A percentile compares a stretch with the other conserved stretches of the same genome.
phyloP scores from a whole-genome alignment of 2,888 invertebrate genomes.

The Hoplodrina ambigua region DNA sequence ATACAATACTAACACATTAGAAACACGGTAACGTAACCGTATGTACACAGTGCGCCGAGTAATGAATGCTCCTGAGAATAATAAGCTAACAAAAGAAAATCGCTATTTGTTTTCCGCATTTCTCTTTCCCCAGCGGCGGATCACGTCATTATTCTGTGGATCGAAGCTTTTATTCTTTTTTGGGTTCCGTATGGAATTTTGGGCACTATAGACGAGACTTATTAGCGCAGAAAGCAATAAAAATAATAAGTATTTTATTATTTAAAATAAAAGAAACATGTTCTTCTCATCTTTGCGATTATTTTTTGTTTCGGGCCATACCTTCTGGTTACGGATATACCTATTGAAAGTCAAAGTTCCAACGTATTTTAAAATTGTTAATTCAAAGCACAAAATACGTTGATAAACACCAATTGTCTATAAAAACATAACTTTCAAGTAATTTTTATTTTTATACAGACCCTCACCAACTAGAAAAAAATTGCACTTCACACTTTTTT shows the following conservation, averaged over 20 bases:
- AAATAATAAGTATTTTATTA: too few relatives aligned
- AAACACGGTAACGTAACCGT: slow-evolving; percentile 50
- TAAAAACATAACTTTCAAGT: background rate
- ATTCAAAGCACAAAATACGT: background rate
- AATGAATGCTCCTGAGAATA: slow-evolving; percentile 88
- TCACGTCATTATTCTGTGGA: slow-evolving; percentile 85
- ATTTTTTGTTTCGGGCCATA: too few relatives aligned
- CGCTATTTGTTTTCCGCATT: slow-evolving; percentile 86
- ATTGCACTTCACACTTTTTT: slow-evolving; percentile 54
- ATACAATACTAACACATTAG: slow-evolving; percentile 63
- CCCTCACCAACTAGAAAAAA: slow-evolving; percentile 10
- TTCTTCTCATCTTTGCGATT: too few relatives aligned
- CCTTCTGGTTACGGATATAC: too few relatives aligned
- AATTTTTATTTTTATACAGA: slow-evolving; percentile 30
- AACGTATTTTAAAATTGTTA: background rate
- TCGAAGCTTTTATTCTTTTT: slow-evolving; percentile 67
- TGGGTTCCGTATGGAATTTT: slow-evolving; percentile 62
- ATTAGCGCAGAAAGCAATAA: background rate
- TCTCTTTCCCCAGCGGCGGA: slow-evolving; percentile 81
- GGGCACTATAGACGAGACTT: background rate
- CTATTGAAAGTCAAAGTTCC: too few relatives aligned
- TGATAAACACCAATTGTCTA: background rate
- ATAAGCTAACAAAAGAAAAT: slow-evolving; percentile 90
- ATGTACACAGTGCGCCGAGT: slow-evolving; percentile 77
- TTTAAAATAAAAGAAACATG: too few relatives aligned